A percentile compares a stretch with the other conserved stretches of the same genome.
phyloP scores from a whole-genome alignment of 2,888 invertebrate species.

The Parascotia fuliginaria region DNA sequence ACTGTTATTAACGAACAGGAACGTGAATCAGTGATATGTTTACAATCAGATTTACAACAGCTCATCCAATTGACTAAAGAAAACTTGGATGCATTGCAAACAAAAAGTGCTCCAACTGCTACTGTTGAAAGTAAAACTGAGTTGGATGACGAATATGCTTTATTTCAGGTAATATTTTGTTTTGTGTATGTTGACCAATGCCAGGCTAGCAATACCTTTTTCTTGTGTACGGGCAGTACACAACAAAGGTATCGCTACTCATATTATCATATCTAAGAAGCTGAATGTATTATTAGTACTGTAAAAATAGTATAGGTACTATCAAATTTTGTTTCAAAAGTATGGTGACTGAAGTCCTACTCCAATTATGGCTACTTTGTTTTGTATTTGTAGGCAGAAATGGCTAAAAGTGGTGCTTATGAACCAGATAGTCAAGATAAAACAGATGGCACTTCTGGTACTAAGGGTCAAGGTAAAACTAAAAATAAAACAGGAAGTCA shows the following conservation, averaged over 20 bases:
- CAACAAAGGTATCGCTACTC: too few relatives aligned
- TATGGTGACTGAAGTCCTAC: too few relatives aligned
- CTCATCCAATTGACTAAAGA: slow-evolving; percentile 89
- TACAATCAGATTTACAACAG: slow-evolving; percentile 88
- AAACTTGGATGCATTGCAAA: slow-evolving; percentile 70
- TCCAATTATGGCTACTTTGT: too few relatives aligned
- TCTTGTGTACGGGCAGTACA: too few relatives aligned
- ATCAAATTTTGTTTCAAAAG: too few relatives aligned
- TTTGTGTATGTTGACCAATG: too few relatives aligned
- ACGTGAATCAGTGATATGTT: slow-evolving; percentile 84
- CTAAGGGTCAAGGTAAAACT: too few relatives aligned
- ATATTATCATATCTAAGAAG: too few relatives aligned
- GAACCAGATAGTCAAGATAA: slow-evolving; percentile 54
- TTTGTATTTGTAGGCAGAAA: slow-evolving; percentile 78
- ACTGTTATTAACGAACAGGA: slow-evolving; percentile 75
- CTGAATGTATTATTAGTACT: too few relatives aligned
- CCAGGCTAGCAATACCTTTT: too few relatives aligned
- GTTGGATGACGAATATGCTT: slow-evolving; percentile 87
- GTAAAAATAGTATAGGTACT: too few relatives aligned
- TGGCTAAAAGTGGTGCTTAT: slow-evolving; percentile 79
- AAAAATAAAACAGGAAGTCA: too few relatives aligned
- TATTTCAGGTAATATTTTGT: slow-evolving; percentile 90
- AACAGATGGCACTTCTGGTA: slow-evolving; percentile 26
- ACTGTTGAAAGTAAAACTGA: slow-evolving; percentile 48
- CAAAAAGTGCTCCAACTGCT: slow-evolving; percentile 16